Percentiles rank a stretch among this genome's conserved stretches.
These are phyloP conservation scores for Amitus sp. DNA, from an alignment of 2,888 invertebrate genomes.

Conservation along the genomic window DNA sequence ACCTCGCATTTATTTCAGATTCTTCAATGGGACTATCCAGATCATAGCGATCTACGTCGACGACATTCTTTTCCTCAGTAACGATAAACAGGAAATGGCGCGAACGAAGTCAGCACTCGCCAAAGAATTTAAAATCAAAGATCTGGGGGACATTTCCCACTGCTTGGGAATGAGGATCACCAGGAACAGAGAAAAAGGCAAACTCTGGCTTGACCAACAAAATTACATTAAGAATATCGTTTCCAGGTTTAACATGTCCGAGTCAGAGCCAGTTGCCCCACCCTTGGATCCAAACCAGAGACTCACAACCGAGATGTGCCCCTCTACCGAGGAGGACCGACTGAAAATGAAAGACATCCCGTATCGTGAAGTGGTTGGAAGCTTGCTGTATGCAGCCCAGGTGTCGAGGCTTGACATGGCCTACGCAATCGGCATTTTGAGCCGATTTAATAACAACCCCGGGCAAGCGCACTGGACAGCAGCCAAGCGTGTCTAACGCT, in stretches of 20 bases:
- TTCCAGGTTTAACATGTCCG: conserved; percentile 23
- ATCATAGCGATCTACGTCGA: conserved; percentile 33
- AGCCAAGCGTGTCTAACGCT: conserved; percentile 22
- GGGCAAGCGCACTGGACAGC: conserved; percentile 27
- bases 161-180: conserved; percentile 31
- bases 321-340: conserved; percentile 1
- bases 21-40: not conserved
- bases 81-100: conserved; percentile 3
- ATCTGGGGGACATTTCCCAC: conserved; percentile 20
- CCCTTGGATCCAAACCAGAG: conserved; percentile 27
- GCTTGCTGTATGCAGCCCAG: conserved; percentile 20
- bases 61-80: conserved; percentile 25
- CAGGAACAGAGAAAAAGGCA: conserved; percentile 5
- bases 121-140: conserved; percentile 21
- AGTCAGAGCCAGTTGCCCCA: conserved; percentile 24
- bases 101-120: conserved; percentile 10
- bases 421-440: conserved; percentile 17
- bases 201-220: conserved; percentile 13
- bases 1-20: not conserved
- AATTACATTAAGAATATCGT: conserved; percentile 20
- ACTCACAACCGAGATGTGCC: conserved; percentile 8
- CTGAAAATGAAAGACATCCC: conserved; percentile 11
- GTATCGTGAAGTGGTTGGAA: conserved; percentile 24
- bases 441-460: conserved; percentile 13
- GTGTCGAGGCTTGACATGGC: conserved; percentile 29